A percentile compares a stretch with the other conserved stretches of the same genome.
Evolutionary conservation across 1,140 invertebrate genomes (phyloP).

Genomic region (Spodoptera litura): DNA sequence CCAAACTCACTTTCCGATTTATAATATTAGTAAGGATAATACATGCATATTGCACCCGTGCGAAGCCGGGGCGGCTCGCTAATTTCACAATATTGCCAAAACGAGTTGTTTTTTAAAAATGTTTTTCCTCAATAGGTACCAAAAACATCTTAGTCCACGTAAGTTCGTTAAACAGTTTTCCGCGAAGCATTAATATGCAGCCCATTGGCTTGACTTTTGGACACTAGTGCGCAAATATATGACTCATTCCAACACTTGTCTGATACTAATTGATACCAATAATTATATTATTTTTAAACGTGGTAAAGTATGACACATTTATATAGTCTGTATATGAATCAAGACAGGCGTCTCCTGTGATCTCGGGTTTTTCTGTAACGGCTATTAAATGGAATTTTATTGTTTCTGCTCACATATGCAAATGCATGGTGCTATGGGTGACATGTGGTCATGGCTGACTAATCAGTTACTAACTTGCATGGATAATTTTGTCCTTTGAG

Average conservation of each 20-base stretch:
- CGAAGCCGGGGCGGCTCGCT: too few relatives aligned
- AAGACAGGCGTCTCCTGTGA: background rate
- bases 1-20: too few relatives aligned
- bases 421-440: constrained; percentile 20
- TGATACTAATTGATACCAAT: constrained; percentile 40
- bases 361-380: background rate
- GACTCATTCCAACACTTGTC: constrained; percentile 45
- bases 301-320: constrained; percentile 36
- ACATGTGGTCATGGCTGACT: constrained; percentile 19
- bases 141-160: background rate
- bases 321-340: constrained; percentile 14
- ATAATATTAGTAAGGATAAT: too few relatives aligned
- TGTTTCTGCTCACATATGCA: constrained; percentile 17
- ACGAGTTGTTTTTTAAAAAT: background rate
- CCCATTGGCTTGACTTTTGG: constrained; percentile 23
- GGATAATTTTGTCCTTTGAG: background rate
- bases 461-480: background rate
- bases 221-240: constrained; percentile 1
- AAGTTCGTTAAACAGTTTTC: constrained; percentile 36
- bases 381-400: constrained; percentile 10
- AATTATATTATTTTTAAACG: constrained; percentile 40
- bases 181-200: constrained; percentile 40
- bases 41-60: too few relatives aligned
- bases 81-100: too few relatives aligned
- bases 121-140: background rate